These are phyloP conservation scores for Saimiri boliviensis DNA, from an alignment of 2,113 vertebrate species.

Conservation along the genomic window DNA sequence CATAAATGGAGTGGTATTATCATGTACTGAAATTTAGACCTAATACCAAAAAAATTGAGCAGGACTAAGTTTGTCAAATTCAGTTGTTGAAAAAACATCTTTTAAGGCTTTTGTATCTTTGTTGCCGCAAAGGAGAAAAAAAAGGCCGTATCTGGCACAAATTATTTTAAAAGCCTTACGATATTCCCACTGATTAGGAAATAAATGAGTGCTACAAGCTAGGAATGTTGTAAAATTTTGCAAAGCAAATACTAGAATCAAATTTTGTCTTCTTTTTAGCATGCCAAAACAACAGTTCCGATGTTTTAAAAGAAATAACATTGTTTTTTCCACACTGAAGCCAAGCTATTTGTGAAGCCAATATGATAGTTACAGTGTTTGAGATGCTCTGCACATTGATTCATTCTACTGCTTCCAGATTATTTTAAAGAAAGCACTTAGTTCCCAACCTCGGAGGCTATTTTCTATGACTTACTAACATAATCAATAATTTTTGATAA, in stretches of 20 bases:
- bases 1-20: not conserved
- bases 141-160: not conserved
- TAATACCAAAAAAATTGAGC: not conserved
- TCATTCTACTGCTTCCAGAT: conserved; percentile 58
- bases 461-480: conserved; percentile 57
- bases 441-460: conserved; percentile 61
- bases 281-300: conserved; percentile 23
- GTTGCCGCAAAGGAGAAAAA: not conserved
- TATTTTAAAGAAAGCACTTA: conserved; percentile 71
- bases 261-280: conserved; percentile 54
- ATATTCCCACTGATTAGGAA: not conserved
- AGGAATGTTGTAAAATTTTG: conserved; percentile 33
- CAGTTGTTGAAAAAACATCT: not conserved
- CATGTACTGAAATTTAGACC: not conserved
- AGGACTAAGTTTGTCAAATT: not conserved
- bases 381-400: conserved; percentile 59
- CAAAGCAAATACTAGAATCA: conserved; percentile 55
- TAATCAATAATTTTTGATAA: conserved; percentile 71
- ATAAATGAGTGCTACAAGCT: not conserved
- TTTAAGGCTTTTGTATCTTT: not conserved
- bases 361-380: conserved; percentile 12
- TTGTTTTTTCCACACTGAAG: conserved; percentile 62
- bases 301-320: conserved; percentile 38
- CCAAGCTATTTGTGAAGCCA: conserved; percentile 42
- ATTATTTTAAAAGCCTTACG: not conserved